Evolutionary conservation across 2,113 vertebrate species (phyloP).

Genomic region (Porphyrio hochstetteri): DNA sequence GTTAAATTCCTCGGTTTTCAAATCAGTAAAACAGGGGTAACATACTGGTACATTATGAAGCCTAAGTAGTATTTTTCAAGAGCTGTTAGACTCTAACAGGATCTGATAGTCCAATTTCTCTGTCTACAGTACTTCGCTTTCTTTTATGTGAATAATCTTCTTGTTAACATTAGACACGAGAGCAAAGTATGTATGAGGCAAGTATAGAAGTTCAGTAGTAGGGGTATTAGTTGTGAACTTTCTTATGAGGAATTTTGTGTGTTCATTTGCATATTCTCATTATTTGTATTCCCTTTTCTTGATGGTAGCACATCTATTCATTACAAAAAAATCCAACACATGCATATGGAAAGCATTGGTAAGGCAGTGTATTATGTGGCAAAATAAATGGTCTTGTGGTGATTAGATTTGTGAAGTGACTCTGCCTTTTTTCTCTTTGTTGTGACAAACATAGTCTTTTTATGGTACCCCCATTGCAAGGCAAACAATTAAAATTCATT

Average conservation of each 20-base stretch:
- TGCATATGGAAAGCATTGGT: background rate
- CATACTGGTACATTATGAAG: background rate
- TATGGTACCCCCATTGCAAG: conserved; percentile 8
- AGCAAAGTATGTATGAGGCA: background rate
- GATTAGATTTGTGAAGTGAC: conserved; percentile 25
- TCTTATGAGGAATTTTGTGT: background rate
- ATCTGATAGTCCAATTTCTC: background rate
- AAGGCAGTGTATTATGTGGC: background rate
- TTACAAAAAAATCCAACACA: background rate
- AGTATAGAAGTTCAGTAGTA: background rate
- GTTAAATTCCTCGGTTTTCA: background rate
- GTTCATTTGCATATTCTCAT: background rate
- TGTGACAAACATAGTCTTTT: background rate
- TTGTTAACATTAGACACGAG: background rate
- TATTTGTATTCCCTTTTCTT: background rate
- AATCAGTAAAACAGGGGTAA: background rate
- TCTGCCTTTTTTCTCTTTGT: conserved; percentile 32
- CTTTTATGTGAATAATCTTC: background rate
- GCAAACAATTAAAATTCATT: conserved; percentile 38
- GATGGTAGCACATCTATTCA: background rate
- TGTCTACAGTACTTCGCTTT: background rate
- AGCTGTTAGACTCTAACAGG: background rate
- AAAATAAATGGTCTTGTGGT: conserved; percentile 11
- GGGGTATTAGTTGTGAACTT: background rate
- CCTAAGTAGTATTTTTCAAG: background rate